A percentile compares a stretch with the other conserved stretches of the same genome.
Conservation (phyloP, 2,113 vertebrate species). For the Erinaceus europaeus region DNA sequence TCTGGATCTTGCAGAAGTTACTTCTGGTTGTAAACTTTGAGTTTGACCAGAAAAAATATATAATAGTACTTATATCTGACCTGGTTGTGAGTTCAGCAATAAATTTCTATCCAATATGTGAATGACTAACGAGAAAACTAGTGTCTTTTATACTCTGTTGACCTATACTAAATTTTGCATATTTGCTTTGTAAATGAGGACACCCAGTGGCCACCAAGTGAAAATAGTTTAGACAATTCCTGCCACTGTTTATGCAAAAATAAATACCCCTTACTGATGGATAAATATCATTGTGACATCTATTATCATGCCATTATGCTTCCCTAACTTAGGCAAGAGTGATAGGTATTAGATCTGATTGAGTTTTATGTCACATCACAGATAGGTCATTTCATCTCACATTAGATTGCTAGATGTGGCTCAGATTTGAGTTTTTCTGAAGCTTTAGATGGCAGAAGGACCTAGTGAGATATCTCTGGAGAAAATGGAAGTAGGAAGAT, state of each 20-base stretch:
- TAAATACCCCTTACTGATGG: constrained; percentile 2
- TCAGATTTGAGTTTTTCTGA: constrained; percentile 26
- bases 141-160: constrained; percentile 59
- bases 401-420: background rate
- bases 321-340: background rate
- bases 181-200: constrained; percentile 82
- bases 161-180: constrained; percentile 35
- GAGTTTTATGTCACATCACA: background rate
- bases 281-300: background rate
- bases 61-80: constrained; percentile 39
- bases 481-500: background rate
- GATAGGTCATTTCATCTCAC: background rate
- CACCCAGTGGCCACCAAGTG: constrained; percentile 81
- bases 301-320: background rate
- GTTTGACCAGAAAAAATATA: constrained; percentile 47
- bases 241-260: constrained; percentile 17
- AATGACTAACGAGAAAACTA: constrained; percentile 69
- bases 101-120: constrained; percentile 55
- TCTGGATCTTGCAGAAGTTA: constrained; percentile 40
- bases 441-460: background rate
- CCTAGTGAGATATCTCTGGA: background rate
- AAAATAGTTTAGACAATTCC: constrained; percentile 40
- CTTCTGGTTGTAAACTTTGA: constrained; percentile 55
- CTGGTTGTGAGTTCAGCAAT: constrained; percentile 64
- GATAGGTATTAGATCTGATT: background rate